A percentile compares a stretch with the other conserved stretches of the same genome.
Evolutionary conservation across 64 coral and sea anemone genomes (phyloP).

Genomic region (Stichodactyla mertensii): DNA sequence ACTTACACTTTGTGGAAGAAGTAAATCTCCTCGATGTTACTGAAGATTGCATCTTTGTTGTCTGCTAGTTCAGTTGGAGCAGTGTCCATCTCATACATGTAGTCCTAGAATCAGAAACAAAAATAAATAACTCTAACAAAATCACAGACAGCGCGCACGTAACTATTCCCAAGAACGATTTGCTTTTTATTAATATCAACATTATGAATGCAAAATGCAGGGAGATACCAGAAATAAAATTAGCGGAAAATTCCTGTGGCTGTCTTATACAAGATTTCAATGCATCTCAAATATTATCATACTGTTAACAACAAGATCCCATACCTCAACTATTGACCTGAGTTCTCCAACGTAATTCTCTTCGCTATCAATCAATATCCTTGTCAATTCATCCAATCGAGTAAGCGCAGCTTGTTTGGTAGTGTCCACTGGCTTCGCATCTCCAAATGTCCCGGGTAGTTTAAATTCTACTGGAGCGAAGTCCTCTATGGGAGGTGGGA

Average conservation of each 20-base stretch:
- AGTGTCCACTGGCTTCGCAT: slow-evolving; percentile 34
- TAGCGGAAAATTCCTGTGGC: too few species aligned
- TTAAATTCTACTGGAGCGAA: slow-evolving; percentile 66
- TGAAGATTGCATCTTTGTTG: slow-evolving; percentile 71
- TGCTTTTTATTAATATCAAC: too few species aligned
- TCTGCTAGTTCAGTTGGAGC: slow-evolving; percentile 60
- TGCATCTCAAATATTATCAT: not conserved
- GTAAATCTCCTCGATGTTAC: slow-evolving; percentile 82
- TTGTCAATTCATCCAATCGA: slow-evolving; percentile 61
- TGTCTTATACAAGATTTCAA: too few species aligned
- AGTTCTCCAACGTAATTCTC: slow-evolving; percentile 66
- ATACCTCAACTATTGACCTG: slow-evolving; percentile 68
- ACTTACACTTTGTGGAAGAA: slow-evolving; percentile 94
- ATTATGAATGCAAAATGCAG: too few species aligned
- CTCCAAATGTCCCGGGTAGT: slow-evolving; percentile 46
- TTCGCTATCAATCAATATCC: slow-evolving; percentile 61
- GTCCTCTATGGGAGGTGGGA: slow-evolving; percentile 23
- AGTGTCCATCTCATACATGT: slow-evolving; percentile 71
- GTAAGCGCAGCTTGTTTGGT: slow-evolving; percentile 38
- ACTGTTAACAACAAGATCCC: not conserved
- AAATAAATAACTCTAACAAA: not conserved
- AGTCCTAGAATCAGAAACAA: slow-evolving; percentile 32
- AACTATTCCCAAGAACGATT: too few species aligned
- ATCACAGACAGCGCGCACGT: too few species aligned
- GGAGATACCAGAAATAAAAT: too few species aligned